phyloP scores from a whole-genome alignment of 1,140 invertebrate genomes.

The Sminthurides bifidus region DNA sequence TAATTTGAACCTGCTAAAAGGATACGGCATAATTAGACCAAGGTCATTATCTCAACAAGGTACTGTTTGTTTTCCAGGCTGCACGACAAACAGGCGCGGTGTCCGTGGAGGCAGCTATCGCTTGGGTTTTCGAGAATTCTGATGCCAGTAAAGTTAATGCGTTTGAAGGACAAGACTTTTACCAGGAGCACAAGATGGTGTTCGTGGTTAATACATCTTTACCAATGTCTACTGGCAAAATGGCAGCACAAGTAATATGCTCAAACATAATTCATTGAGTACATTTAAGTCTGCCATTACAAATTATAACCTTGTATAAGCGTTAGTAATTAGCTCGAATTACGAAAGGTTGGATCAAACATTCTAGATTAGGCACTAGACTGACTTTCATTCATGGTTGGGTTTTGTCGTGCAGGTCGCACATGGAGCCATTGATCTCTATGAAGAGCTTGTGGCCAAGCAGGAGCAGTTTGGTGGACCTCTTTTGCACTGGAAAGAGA shows the following conservation, averaged over 20 bases:
- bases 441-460: constrained; percentile 22
- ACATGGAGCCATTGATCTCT: constrained; percentile 23
- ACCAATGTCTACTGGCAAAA: constrained; percentile 28
- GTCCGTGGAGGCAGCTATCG: constrained; percentile 27
- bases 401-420: constrained; percentile 25
- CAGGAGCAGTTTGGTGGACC: constrained; percentile 27
- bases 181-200: constrained; percentile 31
- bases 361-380: too few relatives aligned
- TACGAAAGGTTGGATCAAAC: too few relatives aligned
- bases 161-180: constrained; percentile 6
- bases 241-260: constrained; percentile 32
- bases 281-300: too few relatives aligned
- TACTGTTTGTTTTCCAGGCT: constrained; percentile 15
- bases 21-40: background rate
- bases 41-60: background rate
- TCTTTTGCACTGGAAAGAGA: constrained; percentile 30
- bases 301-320: too few relatives aligned
- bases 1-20: background rate
- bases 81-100: constrained; percentile 28
- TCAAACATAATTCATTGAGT: too few relatives aligned
- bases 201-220: constrained; percentile 28
- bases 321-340: too few relatives aligned
- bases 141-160: background rate
- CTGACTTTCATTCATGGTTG: too few relatives aligned
- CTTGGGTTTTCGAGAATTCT: constrained; percentile 30